Percentiles rank a stretch among this genome's conserved stretches.
Conservation (phyloP, 2,113 vertebrate species). For the Malurus cyaneus region DNA sequence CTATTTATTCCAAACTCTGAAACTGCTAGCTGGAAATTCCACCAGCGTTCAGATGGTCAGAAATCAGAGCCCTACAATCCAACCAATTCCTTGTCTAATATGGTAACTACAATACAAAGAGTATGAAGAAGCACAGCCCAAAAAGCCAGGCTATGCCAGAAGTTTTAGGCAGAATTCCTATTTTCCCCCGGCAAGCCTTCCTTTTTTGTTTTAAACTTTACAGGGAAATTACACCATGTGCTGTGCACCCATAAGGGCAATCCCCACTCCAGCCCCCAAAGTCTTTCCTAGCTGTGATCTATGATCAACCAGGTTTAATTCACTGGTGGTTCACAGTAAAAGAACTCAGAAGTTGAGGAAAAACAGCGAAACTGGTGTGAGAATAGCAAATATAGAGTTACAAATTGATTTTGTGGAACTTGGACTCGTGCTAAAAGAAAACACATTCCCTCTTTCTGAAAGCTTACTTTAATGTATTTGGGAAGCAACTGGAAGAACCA, state of each 20-base stretch:
- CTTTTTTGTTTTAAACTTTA: not conserved
- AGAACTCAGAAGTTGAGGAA: not conserved
- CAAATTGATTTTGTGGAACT: not conserved
- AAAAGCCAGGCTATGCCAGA: not conserved
- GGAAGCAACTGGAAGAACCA: not conserved
- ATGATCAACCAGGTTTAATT: not conserved
- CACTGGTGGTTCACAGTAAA: not conserved
- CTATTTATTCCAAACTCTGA: not conserved
- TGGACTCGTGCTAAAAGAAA: not conserved
- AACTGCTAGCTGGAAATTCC: not conserved
- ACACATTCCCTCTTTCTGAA: not conserved
- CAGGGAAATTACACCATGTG: not conserved
- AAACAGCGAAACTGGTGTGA: not conserved
- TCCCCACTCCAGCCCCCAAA: not conserved
- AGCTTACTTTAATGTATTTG: not conserved
- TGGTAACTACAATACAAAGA: not conserved
- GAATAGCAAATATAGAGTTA: not conserved
- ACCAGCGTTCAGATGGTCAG: not conserved
- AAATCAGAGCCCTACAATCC: not conserved
- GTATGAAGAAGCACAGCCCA: not conserved
- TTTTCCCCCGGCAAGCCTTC: not conserved
- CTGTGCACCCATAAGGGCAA: not conserved
- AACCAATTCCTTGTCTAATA: not conserved
- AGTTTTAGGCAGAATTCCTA: not conserved
- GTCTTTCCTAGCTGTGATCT: not conserved